phyloP scores from a whole-genome alignment of 1,140 invertebrate genomes.

The Theocolax elegans region DNA sequence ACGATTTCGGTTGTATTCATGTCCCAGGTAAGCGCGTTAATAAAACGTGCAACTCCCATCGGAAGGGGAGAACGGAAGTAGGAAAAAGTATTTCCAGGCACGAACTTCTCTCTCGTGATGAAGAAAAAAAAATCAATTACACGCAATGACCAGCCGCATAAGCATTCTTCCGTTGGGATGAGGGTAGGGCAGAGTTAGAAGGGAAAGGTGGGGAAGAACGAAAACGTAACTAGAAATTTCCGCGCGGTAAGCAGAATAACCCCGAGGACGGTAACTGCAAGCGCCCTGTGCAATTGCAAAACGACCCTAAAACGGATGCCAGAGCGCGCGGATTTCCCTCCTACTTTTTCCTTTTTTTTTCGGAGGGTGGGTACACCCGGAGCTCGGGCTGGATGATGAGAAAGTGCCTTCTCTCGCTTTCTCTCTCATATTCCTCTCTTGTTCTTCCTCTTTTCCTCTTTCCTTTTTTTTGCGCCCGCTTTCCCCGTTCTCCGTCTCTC shows the following conservation, averaged over 20 bases:
- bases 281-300: constrained; percentile 28
- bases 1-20: background rate
- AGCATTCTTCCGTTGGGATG: constrained; percentile 22
- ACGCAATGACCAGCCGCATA: constrained; percentile 23
- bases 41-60: background rate
- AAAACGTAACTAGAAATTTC: constrained; percentile 36
- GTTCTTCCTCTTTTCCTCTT: constrained; percentile 6
- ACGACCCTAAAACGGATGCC: constrained; percentile 26
- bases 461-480: background rate
- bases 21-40: background rate
- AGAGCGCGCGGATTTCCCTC: constrained; percentile 20
- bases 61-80: background rate
- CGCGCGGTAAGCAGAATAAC: constrained; percentile 35
- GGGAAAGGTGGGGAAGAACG: background rate
- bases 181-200: background rate
- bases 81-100: background rate
- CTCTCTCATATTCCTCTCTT: constrained; percentile 14
- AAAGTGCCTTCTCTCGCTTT: constrained; percentile 15
- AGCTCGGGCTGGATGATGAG: constrained; percentile 13
- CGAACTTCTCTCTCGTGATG: background rate
- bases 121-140: constrained; percentile 33
- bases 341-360: constrained; percentile 18
- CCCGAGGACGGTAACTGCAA: constrained; percentile 25
- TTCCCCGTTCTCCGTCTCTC: background rate
- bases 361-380: background rate